Percentiles rank a stretch among this genome's conserved stretches.
These are phyloP conservation scores for Cosmia pyralina DNA, from an alignment of 2,888 invertebrate species.

Conservation along the genomic window DNA sequence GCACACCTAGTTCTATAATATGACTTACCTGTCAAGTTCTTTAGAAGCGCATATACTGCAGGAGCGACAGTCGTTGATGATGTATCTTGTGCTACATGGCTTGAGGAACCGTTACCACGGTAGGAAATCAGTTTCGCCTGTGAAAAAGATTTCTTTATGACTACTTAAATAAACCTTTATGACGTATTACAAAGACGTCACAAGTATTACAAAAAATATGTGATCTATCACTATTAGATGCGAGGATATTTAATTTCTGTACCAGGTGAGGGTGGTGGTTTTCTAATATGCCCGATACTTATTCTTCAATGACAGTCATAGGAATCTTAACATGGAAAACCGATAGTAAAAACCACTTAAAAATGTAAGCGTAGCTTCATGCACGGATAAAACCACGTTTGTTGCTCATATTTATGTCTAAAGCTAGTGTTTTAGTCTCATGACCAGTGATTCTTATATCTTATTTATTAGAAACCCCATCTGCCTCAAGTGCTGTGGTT, in stretches of 20 bases:
- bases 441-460: not conserved
- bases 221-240: not conserved
- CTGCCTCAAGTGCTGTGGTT: not conserved
- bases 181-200: not conserved
- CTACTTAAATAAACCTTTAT: not conserved
- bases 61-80: constrained; percentile 1
- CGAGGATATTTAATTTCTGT: not conserved
- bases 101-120: constrained; percentile 18
- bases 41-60: constrained; percentile 31
- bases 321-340: too few relatives aligned
- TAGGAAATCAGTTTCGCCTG: constrained; percentile 39
- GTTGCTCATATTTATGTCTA: not conserved
- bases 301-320: not conserved
- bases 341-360: not conserved
- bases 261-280: not conserved
- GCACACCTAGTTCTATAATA: too few relatives aligned
- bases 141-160: not conserved
- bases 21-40: constrained; percentile 50
- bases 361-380: not conserved
- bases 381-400: not conserved
- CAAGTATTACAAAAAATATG: too few relatives aligned
- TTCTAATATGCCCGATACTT: too few relatives aligned
- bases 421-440: not conserved
- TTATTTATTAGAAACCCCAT: not conserved
- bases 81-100: not conserved